A percentile compares a stretch with the other conserved stretches of the same genome.
Evolutionary conservation across 2,888 invertebrate genomes (phyloP).

Genomic region (Heliconius sara): DNA sequence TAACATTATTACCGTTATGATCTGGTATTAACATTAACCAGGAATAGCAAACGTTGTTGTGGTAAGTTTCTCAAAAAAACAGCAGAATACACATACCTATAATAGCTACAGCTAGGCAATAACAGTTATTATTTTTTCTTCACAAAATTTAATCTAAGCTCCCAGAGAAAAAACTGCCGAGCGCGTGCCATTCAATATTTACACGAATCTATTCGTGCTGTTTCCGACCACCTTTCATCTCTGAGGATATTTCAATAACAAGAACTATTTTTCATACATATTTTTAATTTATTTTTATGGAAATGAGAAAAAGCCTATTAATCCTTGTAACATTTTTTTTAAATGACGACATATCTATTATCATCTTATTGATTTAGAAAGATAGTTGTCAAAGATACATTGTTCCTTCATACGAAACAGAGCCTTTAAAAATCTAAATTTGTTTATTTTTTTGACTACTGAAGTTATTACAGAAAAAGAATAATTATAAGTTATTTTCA

Average conservation of each 20-base stretch:
- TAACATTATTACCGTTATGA: too few species aligned
- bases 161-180: constrained; percentile 10
- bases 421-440: background rate
- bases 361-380: too few species aligned
- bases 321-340: too few species aligned
- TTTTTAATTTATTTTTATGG: background rate
- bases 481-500: background rate
- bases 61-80: background rate
- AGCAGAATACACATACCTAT: background rate
- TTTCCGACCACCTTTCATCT: constrained; percentile 13
- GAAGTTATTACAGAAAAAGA: background rate
- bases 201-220: constrained; percentile 16
- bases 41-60: background rate
- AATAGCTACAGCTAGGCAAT: background rate
- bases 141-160: constrained; percentile 21
- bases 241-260: constrained; percentile 14
- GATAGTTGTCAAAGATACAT: too few species aligned
- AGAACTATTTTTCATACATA: background rate
- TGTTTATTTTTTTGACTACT: background rate
- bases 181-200: constrained; percentile 21
- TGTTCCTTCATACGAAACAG: background rate
- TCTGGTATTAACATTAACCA: too few species aligned
- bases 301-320: background rate
- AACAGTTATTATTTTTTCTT: constrained; percentile 7
- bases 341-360: too few species aligned